These are phyloP conservation scores for Drosophila falleni DNA, from an alignment of 2,888 invertebrate species.

Conservation along the genomic window DNA sequence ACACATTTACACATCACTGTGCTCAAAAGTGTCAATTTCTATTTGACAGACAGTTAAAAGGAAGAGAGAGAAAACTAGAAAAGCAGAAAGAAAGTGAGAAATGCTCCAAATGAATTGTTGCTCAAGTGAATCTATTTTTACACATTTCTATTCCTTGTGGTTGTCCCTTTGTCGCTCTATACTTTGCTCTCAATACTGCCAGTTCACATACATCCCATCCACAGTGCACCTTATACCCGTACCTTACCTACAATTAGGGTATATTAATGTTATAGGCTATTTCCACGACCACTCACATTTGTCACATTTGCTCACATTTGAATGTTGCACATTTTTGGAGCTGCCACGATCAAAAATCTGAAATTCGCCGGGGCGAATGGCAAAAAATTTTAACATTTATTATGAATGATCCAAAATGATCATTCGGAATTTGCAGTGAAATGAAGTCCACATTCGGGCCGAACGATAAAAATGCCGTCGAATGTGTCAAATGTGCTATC, in stretches of 20 bases:
- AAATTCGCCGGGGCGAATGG: no score
- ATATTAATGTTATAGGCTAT: no score
- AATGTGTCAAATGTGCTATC: no score
- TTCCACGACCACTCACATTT: no score
- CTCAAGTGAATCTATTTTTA: slow-evolving; percentile 47
- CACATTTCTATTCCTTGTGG: slow-evolving; percentile 15
- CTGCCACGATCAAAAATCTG: no score
- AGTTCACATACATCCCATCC: slow-evolving; percentile 6
- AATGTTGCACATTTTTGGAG: no score
- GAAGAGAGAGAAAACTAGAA: background rate
- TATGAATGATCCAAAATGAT: no score
- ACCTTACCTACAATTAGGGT: background rate
- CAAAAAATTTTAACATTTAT: no score
- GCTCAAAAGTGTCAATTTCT: slow-evolving; percentile 58
- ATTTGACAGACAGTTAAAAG: slow-evolving; percentile 36
- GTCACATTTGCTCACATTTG: no score
- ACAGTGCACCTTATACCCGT: slow-evolving; percentile 28
- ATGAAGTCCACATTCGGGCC: no score
- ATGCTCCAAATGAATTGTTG: slow-evolving; percentile 51
- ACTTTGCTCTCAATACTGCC: background rate
- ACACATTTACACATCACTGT: slow-evolving; percentile 11
- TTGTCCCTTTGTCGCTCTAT: background rate
- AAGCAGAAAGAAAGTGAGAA: background rate
- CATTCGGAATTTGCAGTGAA: no score
- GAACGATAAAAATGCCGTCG: no score